These are phyloP conservation scores for Ethmia dodecea DNA, from an alignment of 2,888 invertebrate species.

Conservation along the genomic window DNA sequence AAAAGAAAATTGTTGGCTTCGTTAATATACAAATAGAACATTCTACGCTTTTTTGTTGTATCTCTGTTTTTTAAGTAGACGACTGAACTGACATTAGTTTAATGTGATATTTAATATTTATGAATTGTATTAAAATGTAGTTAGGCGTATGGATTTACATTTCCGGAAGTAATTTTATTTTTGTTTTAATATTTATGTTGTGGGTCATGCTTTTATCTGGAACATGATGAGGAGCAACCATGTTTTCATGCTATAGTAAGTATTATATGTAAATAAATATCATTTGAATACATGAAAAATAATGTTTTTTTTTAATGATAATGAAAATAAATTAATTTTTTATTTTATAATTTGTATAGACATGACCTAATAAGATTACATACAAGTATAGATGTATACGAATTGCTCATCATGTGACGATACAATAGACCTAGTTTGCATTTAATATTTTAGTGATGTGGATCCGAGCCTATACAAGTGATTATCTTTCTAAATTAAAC, in stretches of 20 bases:
- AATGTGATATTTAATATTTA: conserved; percentile 76
- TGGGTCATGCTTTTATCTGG: not conserved
- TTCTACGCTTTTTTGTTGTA: too few relatives aligned
- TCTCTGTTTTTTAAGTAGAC: conserved; percentile 41
- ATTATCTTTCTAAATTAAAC: conserved; percentile 17
- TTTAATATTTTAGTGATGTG: conserved; percentile 51
- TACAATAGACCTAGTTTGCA: conserved; percentile 36
- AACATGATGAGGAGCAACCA: too few relatives aligned
- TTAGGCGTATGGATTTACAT: conserved; percentile 49
- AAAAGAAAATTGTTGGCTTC: too few relatives aligned
- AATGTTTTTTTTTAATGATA: too few relatives aligned
- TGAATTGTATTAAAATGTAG: conserved; percentile 59
- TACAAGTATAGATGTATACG: too few relatives aligned
- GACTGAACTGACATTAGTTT: conserved; percentile 74
- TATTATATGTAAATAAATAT: too few relatives aligned
- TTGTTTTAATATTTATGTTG: conserved; percentile 25
- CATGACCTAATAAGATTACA: too few relatives aligned
- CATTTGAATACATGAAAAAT: too few relatives aligned
- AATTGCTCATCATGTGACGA: conserved; percentile 3
- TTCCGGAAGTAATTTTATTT: conserved; percentile 36
- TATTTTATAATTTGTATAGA: too few relatives aligned
- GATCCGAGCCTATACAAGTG: conserved; percentile 53
- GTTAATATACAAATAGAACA: too few relatives aligned
- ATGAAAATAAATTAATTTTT: too few relatives aligned
- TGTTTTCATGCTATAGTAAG: too few relatives aligned